phyloP scores from a whole-genome alignment of 2,113 vertebrate genomes.

The Phylloscopus trochiloides region DNA sequence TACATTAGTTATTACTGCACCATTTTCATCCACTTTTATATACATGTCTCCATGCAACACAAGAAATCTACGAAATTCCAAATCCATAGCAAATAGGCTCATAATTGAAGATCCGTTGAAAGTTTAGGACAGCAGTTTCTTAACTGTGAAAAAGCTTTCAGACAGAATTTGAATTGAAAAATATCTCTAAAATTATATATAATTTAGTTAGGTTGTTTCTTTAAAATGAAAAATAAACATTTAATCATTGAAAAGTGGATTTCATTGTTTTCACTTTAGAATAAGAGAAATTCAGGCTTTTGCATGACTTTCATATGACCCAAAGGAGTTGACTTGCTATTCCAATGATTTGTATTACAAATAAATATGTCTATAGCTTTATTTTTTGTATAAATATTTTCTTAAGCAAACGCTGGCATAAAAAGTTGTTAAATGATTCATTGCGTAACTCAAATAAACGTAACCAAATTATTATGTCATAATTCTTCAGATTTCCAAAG shows the following conservation, averaged over 20 bases:
- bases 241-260: background rate
- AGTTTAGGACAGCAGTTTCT: background rate
- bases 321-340: background rate
- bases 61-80: background rate
- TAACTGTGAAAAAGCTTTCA: background rate
- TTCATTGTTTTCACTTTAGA: background rate
- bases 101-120: background rate
- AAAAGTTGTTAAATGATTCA: background rate
- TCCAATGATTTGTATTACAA: background rate
- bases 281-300: background rate
- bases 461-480: background rate
- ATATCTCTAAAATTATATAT: background rate
- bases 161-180: background rate
- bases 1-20: background rate
- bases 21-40: background rate
- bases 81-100: background rate
- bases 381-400: background rate
- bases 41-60: background rate
- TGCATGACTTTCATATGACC: background rate
- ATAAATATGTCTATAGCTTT: background rate
- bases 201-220: background rate
- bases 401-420: background rate
- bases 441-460: background rate
- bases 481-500: background rate
- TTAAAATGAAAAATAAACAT: background rate